A percentile compares a stretch with the other conserved stretches of the same genome.
Evolutionary conservation across 2,888 invertebrate genomes (phyloP).

Genomic region (Hyposoter dolosus): DNA sequence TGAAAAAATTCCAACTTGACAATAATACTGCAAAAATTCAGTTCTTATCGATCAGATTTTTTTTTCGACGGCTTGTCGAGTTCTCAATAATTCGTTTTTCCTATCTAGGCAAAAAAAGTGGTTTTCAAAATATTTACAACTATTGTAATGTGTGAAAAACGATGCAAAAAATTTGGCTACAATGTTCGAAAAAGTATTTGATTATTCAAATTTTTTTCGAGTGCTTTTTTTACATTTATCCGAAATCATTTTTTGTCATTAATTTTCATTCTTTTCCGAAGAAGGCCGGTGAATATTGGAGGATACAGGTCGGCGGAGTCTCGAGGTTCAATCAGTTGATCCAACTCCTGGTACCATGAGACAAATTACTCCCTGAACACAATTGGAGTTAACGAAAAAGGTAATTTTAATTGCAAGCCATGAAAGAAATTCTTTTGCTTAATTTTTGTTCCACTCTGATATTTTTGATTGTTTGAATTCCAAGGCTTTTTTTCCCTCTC

Average conservation of each 20-base stretch:
- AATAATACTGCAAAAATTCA: neutral
- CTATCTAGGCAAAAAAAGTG: neutral
- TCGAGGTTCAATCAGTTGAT: neutral
- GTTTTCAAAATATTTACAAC: neutral
- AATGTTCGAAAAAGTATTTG: neutral
- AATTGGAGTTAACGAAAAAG: neutral
- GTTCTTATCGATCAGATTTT: neutral
- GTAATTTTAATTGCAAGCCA: neutral
- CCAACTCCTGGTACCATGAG: neutral
- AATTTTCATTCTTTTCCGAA: no score
- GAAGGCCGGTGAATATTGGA: neutral
- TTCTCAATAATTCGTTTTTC: neutral
- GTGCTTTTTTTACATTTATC: no score
- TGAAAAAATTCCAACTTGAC: neutral
- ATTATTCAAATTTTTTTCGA: no score
- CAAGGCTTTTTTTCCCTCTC: neutral
- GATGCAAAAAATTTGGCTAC: neutral
- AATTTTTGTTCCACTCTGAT: constrained; percentile 2
- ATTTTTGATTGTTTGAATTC: neutral
- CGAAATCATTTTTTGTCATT: no score
- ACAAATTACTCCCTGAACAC: neutral
- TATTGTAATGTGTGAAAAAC: neutral
- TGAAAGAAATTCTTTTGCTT: neutral
- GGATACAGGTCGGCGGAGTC: neutral
- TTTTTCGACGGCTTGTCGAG: neutral